These are phyloP conservation scores for Drosophila mayri DNA, from an alignment of 1,140 invertebrate species.

Conservation along the genomic window DNA sequence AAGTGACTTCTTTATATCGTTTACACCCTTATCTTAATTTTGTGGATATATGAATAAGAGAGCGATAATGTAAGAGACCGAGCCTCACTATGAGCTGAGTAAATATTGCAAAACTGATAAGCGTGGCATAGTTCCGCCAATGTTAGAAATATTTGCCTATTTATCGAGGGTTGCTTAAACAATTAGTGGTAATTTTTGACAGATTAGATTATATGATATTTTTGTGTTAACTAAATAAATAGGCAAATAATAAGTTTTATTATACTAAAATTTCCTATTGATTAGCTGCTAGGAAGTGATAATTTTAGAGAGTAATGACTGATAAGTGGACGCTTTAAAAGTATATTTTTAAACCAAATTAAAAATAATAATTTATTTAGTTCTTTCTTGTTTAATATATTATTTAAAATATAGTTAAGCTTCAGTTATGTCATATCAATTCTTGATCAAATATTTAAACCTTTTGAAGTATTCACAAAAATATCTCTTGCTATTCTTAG, in stretches of 20 bases:
- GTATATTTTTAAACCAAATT: too few relatives aligned
- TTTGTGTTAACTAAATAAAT: not conserved
- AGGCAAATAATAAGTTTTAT: not conserved
- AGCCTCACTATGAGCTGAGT: too few relatives aligned
- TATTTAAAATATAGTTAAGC: not conserved
- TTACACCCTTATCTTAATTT: constrained; percentile 2
- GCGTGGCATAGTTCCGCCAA: constrained; percentile 22
- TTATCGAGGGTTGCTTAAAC: constrained; percentile 22
- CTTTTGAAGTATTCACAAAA: not conserved
- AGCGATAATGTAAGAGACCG: not conserved
- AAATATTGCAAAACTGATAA: constrained; percentile 24
- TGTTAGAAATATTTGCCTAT: constrained; percentile 17
- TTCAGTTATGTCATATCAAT: not conserved
- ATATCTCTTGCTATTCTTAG: not conserved
- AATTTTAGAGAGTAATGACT: not conserved
- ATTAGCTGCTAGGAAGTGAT: not conserved
- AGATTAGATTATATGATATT: not conserved
- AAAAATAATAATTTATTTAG: not conserved
- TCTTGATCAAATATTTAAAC: not conserved
- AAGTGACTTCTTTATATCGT: not conserved
- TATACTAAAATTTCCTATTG: not conserved
- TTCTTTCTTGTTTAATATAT: too few relatives aligned
- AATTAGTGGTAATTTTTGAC: not conserved
- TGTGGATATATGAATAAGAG: not conserved
- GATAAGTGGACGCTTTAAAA: not conserved